phyloP scores from a whole-genome alignment of 2,797 vertebrate species.

The Hirundo rustica region DNA sequence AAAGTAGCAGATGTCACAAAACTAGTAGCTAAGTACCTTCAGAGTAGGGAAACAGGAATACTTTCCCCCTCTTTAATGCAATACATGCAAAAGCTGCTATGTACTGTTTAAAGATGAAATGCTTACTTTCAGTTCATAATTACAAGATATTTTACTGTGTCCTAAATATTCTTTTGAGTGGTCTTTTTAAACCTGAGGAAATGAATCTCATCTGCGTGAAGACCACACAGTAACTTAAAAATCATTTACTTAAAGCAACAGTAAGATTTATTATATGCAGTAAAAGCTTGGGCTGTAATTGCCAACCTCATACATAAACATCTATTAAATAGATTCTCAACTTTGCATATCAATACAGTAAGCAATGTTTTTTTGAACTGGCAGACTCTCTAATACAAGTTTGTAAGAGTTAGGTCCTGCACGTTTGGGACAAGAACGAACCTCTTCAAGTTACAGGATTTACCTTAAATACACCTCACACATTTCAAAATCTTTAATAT shows the following conservation, averaged over 20 bases:
- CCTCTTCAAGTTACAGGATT: neutral
- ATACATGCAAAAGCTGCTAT: neutral
- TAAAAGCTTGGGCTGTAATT: neutral
- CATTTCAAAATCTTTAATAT: neutral
- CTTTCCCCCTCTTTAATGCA: neutral
- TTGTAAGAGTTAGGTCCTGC: neutral
- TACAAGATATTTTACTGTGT: neutral
- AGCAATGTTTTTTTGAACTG: neutral
- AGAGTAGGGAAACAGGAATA: neutral
- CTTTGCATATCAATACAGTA: neutral
- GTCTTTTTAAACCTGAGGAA: neutral
- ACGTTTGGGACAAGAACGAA: neutral
- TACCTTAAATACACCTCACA: neutral
- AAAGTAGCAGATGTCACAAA: neutral
- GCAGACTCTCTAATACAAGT: neutral
- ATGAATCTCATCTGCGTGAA: neutral
- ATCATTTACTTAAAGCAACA: neutral
- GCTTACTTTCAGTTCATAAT: neutral
- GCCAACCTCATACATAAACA: neutral
- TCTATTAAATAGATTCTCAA: neutral
- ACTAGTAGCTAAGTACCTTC: conserved; percentile 11
- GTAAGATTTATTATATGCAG: neutral
- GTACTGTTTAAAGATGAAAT: neutral
- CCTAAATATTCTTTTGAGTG: neutral
- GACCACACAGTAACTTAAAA: neutral